Evolutionary conservation across 2,888 invertebrate species (phyloP).

Genomic region (Trypoxylon attenuatum): DNA sequence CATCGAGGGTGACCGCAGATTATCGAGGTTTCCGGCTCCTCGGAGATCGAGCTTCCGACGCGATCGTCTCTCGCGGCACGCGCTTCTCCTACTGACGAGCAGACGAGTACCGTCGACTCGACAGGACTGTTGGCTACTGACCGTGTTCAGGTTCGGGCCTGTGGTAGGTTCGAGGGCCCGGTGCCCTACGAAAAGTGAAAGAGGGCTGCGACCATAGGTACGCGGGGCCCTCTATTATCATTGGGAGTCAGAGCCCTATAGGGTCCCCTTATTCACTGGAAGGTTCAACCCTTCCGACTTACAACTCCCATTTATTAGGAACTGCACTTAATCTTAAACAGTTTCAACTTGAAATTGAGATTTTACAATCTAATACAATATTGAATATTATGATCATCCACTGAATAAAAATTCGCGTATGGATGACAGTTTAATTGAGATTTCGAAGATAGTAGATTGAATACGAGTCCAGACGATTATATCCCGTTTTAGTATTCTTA

Average conservation of each 20-base stretch:
- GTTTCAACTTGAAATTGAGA: too few relatives aligned
- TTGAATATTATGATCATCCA: too few relatives aligned
- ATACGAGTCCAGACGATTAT: too few relatives aligned
- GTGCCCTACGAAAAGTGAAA: slow-evolving; percentile 9
- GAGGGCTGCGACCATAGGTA: not conserved
- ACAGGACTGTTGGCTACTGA: slow-evolving; percentile 14
- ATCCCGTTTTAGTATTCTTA: too few relatives aligned
- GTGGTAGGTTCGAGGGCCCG: slow-evolving; percentile 26
- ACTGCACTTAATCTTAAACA: too few relatives aligned
- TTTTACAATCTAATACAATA: too few relatives aligned
- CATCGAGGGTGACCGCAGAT: not conserved
- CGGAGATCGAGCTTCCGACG: not conserved
- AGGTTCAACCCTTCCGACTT: not conserved
- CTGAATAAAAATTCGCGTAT: too few relatives aligned
- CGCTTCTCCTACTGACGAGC: slow-evolving; percentile 23
- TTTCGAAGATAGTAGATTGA: too few relatives aligned
- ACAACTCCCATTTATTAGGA: not conserved
- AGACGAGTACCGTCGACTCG: too few relatives aligned
- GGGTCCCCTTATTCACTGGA: too few relatives aligned
- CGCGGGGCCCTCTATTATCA: not conserved
- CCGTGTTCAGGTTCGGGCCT: not conserved
- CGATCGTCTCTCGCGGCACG: slow-evolving; percentile 18
- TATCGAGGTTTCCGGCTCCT: not conserved
- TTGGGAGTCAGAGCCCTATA: too few relatives aligned
- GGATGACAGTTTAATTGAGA: too few relatives aligned